Base-by-base conservation (phyloP, 1,140 invertebrate genomes). In the Daktulosphaira vitifoliae region DNA sequence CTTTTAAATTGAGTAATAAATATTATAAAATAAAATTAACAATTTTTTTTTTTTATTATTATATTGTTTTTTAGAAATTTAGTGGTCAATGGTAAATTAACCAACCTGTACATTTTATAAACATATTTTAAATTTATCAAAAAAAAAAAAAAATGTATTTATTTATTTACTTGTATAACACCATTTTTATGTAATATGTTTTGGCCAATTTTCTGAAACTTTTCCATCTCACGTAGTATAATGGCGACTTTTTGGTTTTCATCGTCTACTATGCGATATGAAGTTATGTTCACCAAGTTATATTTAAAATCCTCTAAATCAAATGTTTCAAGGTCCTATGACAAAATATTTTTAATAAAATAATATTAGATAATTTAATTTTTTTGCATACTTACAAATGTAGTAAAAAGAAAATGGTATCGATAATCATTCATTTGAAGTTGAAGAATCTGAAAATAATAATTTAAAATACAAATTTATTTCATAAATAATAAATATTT, bases 231-330 rank as follows among this genome's bases (percentile, higher is more conserved):
- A 68, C 84, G 81, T 9, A 94, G 79, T 2, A 84, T 80, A 66
- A 89, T 85, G 66, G 81, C 79, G 23, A 92, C 88, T 70, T 83
- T 82, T 42, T 82, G 79, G 56, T 88, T 84, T 23, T 86, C 86
- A 1, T 87, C 80, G 74, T 93, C 89, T 3, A 93, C 88, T 59
- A 95, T 76, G 51, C 91, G 79, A 77, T 89, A 95, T 5, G 90
- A 89, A 42, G 90, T 94, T 78, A 95, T 94, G 75, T 95, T 95
- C 15, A 94, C 91, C 65, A 85, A 86, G 76, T 94, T 94, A 78
- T 94, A 93, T 73, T 90, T 90, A 76, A 95, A 94, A 74, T 95
- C 90, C 76, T 94, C 90, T 65, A 95, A 75, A 76, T 94, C 90
- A 71, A 92, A 92, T 7, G 88, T 84, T 76, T 92, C 90, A 71